Evolutionary conservation across 2,888 invertebrate genomes (phyloP), one percentile per base, ranked within the genome.

Genomic region (Trissonchulus latispiculum): DNA sequence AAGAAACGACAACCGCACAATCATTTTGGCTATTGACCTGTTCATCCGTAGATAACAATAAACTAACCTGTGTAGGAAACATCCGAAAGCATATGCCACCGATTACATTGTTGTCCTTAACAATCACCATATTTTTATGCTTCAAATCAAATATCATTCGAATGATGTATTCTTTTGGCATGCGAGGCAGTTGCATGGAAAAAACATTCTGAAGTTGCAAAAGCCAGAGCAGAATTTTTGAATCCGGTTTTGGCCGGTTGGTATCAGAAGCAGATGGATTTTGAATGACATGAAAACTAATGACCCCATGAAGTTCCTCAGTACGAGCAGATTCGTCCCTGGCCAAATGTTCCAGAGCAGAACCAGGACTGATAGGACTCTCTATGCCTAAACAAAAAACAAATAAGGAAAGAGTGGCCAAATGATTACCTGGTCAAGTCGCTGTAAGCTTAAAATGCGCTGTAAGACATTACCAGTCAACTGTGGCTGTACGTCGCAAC

Each of bases 61-160:
- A 48, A 48, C 48, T 48, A 15, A 23, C 48, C 48, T 79, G 78
- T 1, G 91, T 89, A 23, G 91, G 89, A 84, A 97, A 99, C 80
- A 93, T 92, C 37, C 97, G 88, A 82, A 97, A 99, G 82, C 96
- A 97, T 78, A 99, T 96, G 0, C 97, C 97, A 0, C 97, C 99
- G 75, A 99, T 95, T 0, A 96, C 95, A 18, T 74, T 75, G 36
- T 81, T 81, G 75, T 83, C 83, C 77, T 86, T 86, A 23, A 86
- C 80, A 48, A 86, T 77, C 0, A 85, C 83, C 77, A 86, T 76
- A 77, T 84, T 86, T 75, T 83, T 84, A 79, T 86, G 86, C 72
- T 85, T 84, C 81, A 84, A 82, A 77, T 97, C 96, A 84, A 96
- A 96, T 0, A 96, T 90, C 70, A 96, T 85, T 78, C 96, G 90